Conservation (phyloP, 2,113 vertebrate genomes). For the Podarcis cretensis region DNA sequence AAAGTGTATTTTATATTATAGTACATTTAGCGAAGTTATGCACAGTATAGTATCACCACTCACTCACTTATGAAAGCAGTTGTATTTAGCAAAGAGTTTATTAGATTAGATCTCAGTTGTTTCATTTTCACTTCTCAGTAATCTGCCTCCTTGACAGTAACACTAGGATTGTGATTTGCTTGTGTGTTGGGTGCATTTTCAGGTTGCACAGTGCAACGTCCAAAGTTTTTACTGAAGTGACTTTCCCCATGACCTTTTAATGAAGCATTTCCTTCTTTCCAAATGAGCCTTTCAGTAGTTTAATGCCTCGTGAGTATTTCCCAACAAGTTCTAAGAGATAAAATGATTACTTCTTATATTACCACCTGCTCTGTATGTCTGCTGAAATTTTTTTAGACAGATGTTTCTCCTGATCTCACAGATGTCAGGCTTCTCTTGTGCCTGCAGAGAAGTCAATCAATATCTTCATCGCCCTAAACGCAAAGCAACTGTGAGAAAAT, state of each 20-base stretch:
- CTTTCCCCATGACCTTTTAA: constrained; percentile 25
- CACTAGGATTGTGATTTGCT: constrained; percentile 23
- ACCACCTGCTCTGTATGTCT: constrained; percentile 21
- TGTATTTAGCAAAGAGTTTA: background rate
- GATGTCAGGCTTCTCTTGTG: constrained; percentile 17
- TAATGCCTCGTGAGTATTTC: constrained; percentile 23
- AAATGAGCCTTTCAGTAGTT: constrained; percentile 11
- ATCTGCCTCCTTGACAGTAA: background rate
- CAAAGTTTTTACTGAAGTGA: background rate
- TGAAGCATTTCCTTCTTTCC: background rate
- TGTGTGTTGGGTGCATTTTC: constrained; percentile 22
- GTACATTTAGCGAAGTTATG: background rate
- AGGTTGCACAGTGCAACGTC: constrained; percentile 11
- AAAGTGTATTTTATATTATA: background rate
- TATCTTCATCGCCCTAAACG: constrained; percentile 26
- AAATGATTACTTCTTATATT: constrained; percentile 24
- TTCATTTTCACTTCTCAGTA: background rate
- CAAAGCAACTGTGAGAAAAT: constrained; percentile 38
- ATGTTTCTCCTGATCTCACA: constrained; percentile 18
- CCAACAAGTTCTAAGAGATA: constrained; percentile 26
- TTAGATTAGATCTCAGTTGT: background rate
- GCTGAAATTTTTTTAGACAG: constrained; percentile 33
- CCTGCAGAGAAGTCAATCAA: constrained; percentile 18
- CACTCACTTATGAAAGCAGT: background rate
- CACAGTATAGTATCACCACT: background rate